Evolutionary conservation across 35 echinoderm and acorn worm genomes (phyloP), one percentile per base, ranked within the genome.

Genomic region (Apostichopus parvimensis): DNA sequence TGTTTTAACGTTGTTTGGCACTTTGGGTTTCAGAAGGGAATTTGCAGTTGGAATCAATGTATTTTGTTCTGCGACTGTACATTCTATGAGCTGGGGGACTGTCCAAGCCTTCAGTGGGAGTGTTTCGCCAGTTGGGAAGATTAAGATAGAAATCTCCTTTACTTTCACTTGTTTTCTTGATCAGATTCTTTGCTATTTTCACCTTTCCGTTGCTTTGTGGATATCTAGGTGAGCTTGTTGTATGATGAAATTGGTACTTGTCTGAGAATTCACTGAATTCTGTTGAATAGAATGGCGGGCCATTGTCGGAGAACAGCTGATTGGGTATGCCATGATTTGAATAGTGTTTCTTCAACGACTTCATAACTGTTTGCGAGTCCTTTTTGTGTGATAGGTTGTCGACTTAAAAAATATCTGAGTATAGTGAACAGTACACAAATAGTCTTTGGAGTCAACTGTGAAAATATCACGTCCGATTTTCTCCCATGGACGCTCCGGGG

Each of bases 121-220:
- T 94, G 57, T 96, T 96, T 78, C 93, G 86, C 90, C 93, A 96
- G 28, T 79, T 78, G 8, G 94, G 77, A 15, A 96, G 62, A 9
- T 86, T 87, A 12, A 83, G 61, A 72, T 96, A 83, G 26, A 94
- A 26, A 66, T 96, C 95, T 58, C 81, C 82, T 22, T 89, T 60
- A 77, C 13, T 77, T 78, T 76, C 53, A 15, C 26, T 83, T 26
- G 73, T 92, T 68, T 96, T 94, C n/a, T 78, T 84, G 13, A 96
- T 79, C 10, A 79, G 57, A 22, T 95, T 95, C 24, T 92, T 83
- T 9, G 82, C 85, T 52, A 79, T 93, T 79, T 95, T 91, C 15
- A 79, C 93, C 87, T 97, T 94, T 9, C 95, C 91, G 66, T 96
- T 96, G 56, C 93, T 96, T 56, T 91, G 90, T 71, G 93, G 84